These are phyloP conservation scores for Electrophaes corylata DNA, from an alignment of 2,888 invertebrate genomes.

Conservation along the genomic window DNA sequence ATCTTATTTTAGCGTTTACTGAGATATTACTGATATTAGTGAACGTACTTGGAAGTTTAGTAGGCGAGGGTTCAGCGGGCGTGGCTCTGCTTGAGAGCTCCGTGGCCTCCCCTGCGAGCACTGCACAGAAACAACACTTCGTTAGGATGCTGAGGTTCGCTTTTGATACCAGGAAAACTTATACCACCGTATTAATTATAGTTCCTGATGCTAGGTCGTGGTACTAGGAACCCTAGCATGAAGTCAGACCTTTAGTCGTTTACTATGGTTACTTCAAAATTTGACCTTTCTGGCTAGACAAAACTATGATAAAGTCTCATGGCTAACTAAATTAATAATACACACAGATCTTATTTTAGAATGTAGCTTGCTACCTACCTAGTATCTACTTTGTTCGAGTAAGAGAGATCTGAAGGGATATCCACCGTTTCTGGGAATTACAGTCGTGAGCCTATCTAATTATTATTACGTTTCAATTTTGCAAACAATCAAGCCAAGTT, in stretches of 20 bases:
- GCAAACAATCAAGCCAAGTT: background rate
- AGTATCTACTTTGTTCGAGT: too few relatives aligned
- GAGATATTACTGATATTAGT: slow-evolving; percentile 50
- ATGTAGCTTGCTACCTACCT: too few relatives aligned
- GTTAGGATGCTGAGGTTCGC: slow-evolving; percentile 45
- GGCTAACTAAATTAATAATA: too few relatives aligned
- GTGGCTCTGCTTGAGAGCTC: slow-evolving; percentile 78
- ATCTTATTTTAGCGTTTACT: slow-evolving; percentile 70
- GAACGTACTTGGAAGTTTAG: slow-evolving; percentile 86
- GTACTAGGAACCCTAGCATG: too few relatives aligned
- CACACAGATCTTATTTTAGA: too few relatives aligned
- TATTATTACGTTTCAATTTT: background rate
- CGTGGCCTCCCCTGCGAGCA: slow-evolving; percentile 73
- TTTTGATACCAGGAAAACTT: background rate
- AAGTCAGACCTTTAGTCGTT: background rate
- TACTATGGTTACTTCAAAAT: background rate
- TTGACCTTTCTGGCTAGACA: background rate
- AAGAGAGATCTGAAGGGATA: too few relatives aligned
- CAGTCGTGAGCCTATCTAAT: background rate
- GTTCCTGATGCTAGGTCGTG: background rate
- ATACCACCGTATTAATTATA: too few relatives aligned
- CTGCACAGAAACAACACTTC: slow-evolving; percentile 80
- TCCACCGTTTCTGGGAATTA: background rate
- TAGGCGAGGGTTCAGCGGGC: slow-evolving; percentile 83
- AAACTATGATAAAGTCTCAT: too few relatives aligned